Conservation (phyloP, 1,140 invertebrate species). For the Cydia amplana region DNA sequence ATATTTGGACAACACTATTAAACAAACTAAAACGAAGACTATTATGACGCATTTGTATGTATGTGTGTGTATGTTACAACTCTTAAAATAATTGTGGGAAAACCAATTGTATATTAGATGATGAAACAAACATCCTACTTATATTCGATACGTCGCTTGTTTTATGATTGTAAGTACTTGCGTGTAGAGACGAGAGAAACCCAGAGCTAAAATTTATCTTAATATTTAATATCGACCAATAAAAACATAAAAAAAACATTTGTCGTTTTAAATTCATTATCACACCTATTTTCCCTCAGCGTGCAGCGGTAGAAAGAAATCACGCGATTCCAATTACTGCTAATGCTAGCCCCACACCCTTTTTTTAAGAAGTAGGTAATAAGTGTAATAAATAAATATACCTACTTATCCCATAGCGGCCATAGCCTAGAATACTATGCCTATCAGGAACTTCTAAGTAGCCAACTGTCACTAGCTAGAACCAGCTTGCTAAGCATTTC, state of each 20-base stretch:
- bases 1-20: constrained; percentile 51
- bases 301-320: no score
- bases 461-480: background rate
- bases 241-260: no score
- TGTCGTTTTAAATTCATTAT: no score
- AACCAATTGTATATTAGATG: constrained; percentile 5
- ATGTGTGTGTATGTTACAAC: constrained; percentile 16
- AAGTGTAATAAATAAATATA: background rate
- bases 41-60: constrained; percentile 7
- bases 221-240: no score
- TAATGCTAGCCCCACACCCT: no score
- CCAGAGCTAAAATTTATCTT: no score
- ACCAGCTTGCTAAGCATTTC: constrained; percentile 16
- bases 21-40: constrained; percentile 24
- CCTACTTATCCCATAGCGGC: no score
- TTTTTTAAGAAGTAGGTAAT: no score
- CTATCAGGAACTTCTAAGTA: background rate
- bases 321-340: no score
- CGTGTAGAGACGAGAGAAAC: background rate
- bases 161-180: background rate
- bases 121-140: constrained; percentile 13
- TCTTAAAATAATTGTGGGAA: constrained; percentile 8
- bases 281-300: no score
- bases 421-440: background rate
- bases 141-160: background rate